Conservation (phyloP, 2,888 invertebrate species). For the Erebia palarica region DNA sequence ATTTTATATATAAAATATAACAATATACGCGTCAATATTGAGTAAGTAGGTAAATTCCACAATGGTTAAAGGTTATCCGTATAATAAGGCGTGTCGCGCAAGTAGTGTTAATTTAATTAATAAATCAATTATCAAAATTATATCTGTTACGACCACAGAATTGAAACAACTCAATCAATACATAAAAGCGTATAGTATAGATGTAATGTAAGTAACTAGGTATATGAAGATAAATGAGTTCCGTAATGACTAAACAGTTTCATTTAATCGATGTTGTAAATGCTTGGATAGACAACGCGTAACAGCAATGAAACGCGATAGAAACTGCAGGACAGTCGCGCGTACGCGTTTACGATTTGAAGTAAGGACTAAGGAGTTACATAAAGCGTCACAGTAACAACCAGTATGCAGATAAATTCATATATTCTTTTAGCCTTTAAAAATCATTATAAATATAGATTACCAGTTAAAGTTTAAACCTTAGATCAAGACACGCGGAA, state of each 20-base stretch:
- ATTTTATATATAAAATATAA: too few species aligned
- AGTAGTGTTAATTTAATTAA: slow-evolving; percentile 1
- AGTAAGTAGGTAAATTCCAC: slow-evolving; percentile 20
- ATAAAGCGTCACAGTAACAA: too few species aligned
- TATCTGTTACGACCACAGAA: not conserved
- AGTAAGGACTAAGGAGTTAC: too few species aligned
- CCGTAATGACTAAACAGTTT: slow-evolving; percentile 8
- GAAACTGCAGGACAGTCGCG: not conserved
- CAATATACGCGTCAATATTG: slow-evolving; percentile 1
- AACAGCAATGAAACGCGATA: not conserved
- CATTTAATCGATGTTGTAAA: not conserved
- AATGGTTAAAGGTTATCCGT: slow-evolving; percentile 19
- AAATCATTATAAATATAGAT: too few species aligned
- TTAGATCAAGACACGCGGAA: too few species aligned
- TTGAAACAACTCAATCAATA: not conserved
- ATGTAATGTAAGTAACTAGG: not conserved
- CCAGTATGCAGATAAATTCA: too few species aligned
- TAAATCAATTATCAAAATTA: slow-evolving; percentile 12
- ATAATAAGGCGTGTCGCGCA: slow-evolving; percentile 10
- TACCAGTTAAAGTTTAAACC: too few species aligned
- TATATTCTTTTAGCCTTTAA: too few species aligned
- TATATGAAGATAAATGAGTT: slow-evolving; percentile 6
- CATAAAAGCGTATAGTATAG: not conserved
- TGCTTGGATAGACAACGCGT: not conserved
- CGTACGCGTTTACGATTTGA: too few species aligned